These are phyloP conservation scores for Remorina albescens DNA, from an alignment of 2,797 vertebrate genomes.

Conservation along the genomic window DNA sequence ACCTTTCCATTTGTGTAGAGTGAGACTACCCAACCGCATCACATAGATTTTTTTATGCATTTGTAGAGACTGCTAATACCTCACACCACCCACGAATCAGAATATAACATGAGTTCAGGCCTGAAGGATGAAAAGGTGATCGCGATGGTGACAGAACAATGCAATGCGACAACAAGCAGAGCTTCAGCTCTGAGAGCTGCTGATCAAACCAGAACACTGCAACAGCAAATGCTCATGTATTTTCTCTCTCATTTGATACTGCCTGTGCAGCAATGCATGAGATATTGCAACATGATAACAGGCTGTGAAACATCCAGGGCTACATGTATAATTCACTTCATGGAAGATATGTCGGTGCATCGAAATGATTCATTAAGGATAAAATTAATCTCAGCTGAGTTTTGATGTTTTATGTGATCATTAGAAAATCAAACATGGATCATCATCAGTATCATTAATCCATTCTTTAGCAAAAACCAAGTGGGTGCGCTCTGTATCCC, in stretches of 20 bases:
- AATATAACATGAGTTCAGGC: neutral
- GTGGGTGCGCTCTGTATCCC: slow-evolving; percentile 15
- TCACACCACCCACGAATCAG: neutral
- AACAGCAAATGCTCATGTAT: neutral
- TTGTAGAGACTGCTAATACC: slow-evolving; percentile 4
- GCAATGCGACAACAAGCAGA: slow-evolving; percentile 13
- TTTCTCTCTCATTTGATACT: slow-evolving; percentile 2
- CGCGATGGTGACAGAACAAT: neutral
- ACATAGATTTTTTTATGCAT: neutral
- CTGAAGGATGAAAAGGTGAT: slow-evolving; percentile 2
- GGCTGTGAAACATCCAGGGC: slow-evolving; percentile 2
- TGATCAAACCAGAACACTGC: slow-evolving; percentile 15
- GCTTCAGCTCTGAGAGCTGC: slow-evolving; percentile 18
- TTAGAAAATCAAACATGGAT: slow-evolving; percentile 27
- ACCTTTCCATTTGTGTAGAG: neutral
- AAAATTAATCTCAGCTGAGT: neutral
- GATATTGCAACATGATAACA: slow-evolving; percentile 8
- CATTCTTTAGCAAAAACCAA: neutral
- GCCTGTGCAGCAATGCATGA: neutral
- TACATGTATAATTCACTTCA: slow-evolving; percentile 3
- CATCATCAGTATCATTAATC: slow-evolving; percentile 16
- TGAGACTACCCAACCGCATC: neutral
- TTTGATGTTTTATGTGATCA: neutral
- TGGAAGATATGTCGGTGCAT: neutral
- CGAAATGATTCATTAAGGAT: slow-evolving; percentile 7